These are phyloP conservation scores for Myotis yumanensis DNA, from an alignment of 2,113 vertebrate genomes.

Conservation along the genomic window DNA sequence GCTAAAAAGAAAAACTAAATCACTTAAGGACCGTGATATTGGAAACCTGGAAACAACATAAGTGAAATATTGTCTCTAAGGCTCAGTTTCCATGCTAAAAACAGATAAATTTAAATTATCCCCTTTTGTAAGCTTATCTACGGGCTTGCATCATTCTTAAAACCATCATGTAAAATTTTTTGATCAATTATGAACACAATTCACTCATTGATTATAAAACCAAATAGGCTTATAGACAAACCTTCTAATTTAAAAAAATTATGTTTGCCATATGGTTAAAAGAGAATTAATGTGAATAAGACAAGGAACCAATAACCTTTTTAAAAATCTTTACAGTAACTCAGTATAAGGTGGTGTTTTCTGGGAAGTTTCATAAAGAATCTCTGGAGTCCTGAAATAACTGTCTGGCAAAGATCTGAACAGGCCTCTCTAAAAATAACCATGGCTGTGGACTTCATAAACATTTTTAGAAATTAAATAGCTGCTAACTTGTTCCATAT, in stretches of 20 bases:
- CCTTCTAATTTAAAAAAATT: neutral
- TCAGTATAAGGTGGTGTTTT: constrained; percentile 38
- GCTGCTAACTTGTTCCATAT: constrained; percentile 79
- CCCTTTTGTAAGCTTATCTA: neutral
- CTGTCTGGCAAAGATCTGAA: constrained; percentile 72
- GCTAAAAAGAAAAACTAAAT: constrained; percentile 46
- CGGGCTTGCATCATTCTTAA: neutral
- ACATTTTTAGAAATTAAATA: constrained; percentile 82
- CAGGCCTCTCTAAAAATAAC: constrained; percentile 76
- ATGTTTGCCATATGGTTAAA: neutral
- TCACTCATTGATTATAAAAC: constrained; percentile 53
- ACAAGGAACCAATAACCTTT: neutral
- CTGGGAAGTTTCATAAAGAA: constrained; percentile 47
- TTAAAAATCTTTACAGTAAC: constrained; percentile 45
- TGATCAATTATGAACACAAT: neutral
- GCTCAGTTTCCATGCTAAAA: constrained; percentile 34
- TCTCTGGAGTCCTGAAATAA: constrained; percentile 68
- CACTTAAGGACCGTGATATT: neutral
- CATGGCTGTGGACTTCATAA: constrained; percentile 74
- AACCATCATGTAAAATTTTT: neutral
- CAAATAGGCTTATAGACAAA: constrained; percentile 5
- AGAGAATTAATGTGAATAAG: constrained; percentile 26
- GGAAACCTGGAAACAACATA: constrained; percentile 27
- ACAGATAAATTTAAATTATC: constrained; percentile 41
- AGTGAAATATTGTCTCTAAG: neutral